Evolutionary conservation across 2,797 vertebrate genomes (phyloP).

Genomic region (Kryptopterus vitreolus): DNA sequence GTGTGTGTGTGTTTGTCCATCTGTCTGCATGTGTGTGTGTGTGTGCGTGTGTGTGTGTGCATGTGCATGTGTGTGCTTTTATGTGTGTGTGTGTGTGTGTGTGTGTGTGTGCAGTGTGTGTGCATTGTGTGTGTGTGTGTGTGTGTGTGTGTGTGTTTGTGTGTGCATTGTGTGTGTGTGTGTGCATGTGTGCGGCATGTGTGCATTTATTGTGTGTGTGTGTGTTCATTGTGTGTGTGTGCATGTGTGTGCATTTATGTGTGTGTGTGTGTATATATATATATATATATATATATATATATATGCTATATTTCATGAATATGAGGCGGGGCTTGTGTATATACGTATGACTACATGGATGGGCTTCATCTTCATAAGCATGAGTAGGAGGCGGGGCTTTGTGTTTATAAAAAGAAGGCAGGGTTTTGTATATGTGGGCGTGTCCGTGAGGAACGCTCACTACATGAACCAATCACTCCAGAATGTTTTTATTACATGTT

Average conservation of each 20-base stretch:
- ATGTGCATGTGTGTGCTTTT: no score
- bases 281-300: background rate
- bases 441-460: background rate
- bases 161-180: no score
- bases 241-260: no score
- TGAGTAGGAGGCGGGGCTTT: background rate
- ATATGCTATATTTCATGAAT: background rate
- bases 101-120: background rate
- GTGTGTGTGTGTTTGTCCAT: no score
- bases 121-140: no score
- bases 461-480: background rate
- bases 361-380: background rate
- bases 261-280: background rate
- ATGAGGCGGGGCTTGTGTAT: background rate
- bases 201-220: background rate
- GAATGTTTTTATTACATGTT: background rate
- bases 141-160: background rate
- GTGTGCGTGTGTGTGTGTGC: background rate
- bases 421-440: background rate
- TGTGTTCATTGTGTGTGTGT: no score
- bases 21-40: no score
- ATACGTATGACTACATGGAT: background rate
- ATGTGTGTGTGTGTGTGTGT: background rate
- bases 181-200: no score
- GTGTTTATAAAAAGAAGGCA: background rate